These are phyloP conservation scores for Tachysurus vachellii DNA, from an alignment of 2,113 vertebrate species.

Conservation along the genomic window DNA sequence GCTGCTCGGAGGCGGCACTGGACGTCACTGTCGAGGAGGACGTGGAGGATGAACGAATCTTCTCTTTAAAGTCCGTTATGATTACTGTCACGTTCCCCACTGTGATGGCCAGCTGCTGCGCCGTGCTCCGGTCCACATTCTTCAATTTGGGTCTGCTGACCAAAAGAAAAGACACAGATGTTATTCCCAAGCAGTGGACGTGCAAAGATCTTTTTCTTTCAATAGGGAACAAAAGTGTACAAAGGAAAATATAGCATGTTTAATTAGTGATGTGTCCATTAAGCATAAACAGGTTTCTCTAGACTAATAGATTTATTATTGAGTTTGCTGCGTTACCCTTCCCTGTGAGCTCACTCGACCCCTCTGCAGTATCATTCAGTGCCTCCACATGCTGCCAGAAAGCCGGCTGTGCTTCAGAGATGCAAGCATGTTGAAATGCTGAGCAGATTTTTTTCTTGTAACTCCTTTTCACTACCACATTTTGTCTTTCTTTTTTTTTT, in stretches of 20 bases:
- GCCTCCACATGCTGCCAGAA: neutral
- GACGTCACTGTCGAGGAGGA: slow-evolving; percentile 99
- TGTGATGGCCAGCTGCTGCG: slow-evolving; percentile 97
- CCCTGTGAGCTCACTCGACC: neutral
- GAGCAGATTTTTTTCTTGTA: too few species aligned
- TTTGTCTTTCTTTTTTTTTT: too few species aligned
- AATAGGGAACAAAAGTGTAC: neutral
- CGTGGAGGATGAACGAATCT: slow-evolving; percentile 96
- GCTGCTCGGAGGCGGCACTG: slow-evolving; percentile 94
- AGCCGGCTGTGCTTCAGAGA: neutral
- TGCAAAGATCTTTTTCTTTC: neutral
- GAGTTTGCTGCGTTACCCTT: neutral
- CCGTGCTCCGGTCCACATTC: slow-evolving; percentile 96
- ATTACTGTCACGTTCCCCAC: slow-evolving; percentile 99
- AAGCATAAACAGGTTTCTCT: neutral
- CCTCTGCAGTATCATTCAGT: neutral
- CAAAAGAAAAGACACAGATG: neutral
- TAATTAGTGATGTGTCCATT: neutral
- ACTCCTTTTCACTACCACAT: neutral
- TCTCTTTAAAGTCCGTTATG: slow-evolving; percentile 99
- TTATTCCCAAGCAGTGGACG: neutral
- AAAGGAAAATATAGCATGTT: neutral
- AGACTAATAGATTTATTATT: neutral
- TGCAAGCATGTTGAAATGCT: neutral
- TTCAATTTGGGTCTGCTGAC: slow-evolving; percentile 91